phyloP scores from a whole-genome alignment of 2,797 vertebrate species.

The Bradypodion ventrale region DNA sequence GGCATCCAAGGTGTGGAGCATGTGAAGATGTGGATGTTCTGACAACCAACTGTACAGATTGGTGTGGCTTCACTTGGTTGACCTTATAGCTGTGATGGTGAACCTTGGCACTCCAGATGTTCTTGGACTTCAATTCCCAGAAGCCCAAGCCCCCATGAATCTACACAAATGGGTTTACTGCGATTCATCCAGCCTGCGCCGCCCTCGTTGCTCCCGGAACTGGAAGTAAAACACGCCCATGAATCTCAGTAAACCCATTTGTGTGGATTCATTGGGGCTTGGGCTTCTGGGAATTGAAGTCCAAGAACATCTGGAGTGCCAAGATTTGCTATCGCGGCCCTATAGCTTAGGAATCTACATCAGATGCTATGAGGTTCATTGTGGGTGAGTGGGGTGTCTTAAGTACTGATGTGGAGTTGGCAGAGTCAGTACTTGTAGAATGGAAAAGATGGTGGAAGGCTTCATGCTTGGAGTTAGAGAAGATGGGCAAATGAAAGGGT shows the following conservation, averaged over 20 bases:
- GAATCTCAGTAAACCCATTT: no score
- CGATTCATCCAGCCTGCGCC: no score
- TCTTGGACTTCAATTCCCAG: no score
- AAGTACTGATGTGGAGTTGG: neutral
- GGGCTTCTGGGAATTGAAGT: no score
- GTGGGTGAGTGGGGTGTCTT: neutral
- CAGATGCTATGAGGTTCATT: neutral
- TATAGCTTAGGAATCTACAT: neutral
- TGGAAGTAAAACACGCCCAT: no score
- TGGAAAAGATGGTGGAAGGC: neutral
- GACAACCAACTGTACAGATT: conserved; percentile 1
- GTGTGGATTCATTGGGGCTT: no score
- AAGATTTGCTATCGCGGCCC: no score
- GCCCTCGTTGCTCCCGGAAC: no score
- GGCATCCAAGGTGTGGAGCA: neutral
- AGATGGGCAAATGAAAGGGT: neutral
- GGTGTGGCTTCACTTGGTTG: neutral
- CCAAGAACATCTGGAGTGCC: no score
- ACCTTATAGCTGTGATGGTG: neutral
- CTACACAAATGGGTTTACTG: no score
- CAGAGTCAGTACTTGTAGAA: neutral
- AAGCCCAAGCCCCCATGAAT: no score
- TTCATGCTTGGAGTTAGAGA: neutral
- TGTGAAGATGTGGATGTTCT: neutral
- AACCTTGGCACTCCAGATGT: no score